Evolutionary conservation across 1,140 invertebrate species (phyloP).

Genomic region (Drosophila burlai): DNA sequence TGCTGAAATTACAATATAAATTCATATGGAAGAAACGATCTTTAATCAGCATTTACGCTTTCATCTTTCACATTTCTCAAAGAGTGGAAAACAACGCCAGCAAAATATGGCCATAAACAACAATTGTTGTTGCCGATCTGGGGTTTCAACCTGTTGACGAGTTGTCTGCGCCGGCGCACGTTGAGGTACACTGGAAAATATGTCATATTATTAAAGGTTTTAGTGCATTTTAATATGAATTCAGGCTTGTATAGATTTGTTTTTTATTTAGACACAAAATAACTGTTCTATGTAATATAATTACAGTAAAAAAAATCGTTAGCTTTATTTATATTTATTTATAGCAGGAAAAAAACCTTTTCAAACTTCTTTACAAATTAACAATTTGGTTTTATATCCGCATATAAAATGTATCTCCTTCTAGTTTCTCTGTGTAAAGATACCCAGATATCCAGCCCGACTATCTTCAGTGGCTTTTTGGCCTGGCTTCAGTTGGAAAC

Average conservation of each 20-base stretch:
- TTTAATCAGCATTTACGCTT: slow-evolving; percentile 81
- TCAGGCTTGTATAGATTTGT: neutral
- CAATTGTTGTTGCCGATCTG: slow-evolving; percentile 46
- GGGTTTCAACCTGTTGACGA: slow-evolving; percentile 49
- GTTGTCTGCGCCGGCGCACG: slow-evolving; percentile 33
- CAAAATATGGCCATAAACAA: slow-evolving; percentile 46
- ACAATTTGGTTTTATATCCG: neutral
- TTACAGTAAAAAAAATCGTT: accelerated
- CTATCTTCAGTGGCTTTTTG: slow-evolving; percentile 47
- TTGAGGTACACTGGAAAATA: slow-evolving; percentile 18
- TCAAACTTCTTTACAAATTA: neutral
- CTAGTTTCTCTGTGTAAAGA: neutral
- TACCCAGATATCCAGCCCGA: slow-evolving; percentile 23
- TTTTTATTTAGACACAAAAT: neutral
- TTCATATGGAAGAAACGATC: slow-evolving; percentile 74
- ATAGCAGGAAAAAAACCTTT: neutral
- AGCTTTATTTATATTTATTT: no score
- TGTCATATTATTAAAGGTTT: neutral
- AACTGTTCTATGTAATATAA: neutral
- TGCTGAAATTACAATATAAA: slow-evolving; percentile 73
- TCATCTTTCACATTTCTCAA: slow-evolving; percentile 80
- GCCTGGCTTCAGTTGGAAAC: slow-evolving; percentile 34
- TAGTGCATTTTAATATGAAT: neutral
- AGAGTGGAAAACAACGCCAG: slow-evolving; percentile 63
- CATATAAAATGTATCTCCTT: neutral